Percentiles rank a stretch among this genome's conserved stretches.
Evolutionary conservation across 2,888 invertebrate species (phyloP).

Genomic region (Drosophila dives): DNA sequence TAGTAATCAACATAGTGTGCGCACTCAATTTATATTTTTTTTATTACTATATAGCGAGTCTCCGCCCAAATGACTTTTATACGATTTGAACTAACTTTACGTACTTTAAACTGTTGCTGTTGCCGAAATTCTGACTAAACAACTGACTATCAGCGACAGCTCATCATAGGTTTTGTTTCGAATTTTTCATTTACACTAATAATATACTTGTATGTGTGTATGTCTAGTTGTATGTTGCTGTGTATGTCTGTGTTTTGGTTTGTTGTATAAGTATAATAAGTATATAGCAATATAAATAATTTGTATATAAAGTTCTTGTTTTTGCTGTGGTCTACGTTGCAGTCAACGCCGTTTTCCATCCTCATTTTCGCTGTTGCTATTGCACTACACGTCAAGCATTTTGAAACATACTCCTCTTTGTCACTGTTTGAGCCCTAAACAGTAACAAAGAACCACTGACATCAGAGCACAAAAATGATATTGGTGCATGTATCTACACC

Average conservation of each 20-base stretch:
- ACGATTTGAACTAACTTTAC: slow-evolving; percentile 67
- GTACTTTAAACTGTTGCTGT: slow-evolving; percentile 51
- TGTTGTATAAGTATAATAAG: slow-evolving; percentile 77
- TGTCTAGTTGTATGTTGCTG: slow-evolving; percentile 60
- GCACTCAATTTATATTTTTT: slow-evolving; percentile 23
- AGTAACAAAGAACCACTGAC: slow-evolving; percentile 50
- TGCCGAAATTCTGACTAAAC: slow-evolving; percentile 64
- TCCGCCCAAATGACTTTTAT: slow-evolving; percentile 41
- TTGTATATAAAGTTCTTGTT: slow-evolving; percentile 77
- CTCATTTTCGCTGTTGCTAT: slow-evolving; percentile 35
- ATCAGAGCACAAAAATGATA: slow-evolving; percentile 37
- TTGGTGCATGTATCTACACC: slow-evolving; percentile 16
- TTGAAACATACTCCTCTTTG: slow-evolving; percentile 9
- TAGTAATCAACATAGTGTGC: slow-evolving; percentile 40
- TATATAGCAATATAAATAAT: slow-evolving; percentile 77
- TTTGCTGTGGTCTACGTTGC: slow-evolving; percentile 74
- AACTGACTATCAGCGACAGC: slow-evolving; percentile 67
- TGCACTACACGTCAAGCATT: slow-evolving; percentile 28
- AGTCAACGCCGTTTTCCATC: slow-evolving; percentile 61
- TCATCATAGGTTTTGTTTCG: slow-evolving; percentile 42
- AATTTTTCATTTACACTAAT: slow-evolving; percentile 74
- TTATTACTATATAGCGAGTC: slow-evolving; percentile 25
- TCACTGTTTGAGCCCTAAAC: slow-evolving; percentile 33
- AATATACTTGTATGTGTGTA: slow-evolving; percentile 68
- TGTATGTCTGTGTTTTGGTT: slow-evolving; percentile 67